Percentiles rank a stretch among this genome's conserved stretches.
Conservation (phyloP, 1,140 invertebrate species). For the Drosophila sulfurigaster region DNA sequence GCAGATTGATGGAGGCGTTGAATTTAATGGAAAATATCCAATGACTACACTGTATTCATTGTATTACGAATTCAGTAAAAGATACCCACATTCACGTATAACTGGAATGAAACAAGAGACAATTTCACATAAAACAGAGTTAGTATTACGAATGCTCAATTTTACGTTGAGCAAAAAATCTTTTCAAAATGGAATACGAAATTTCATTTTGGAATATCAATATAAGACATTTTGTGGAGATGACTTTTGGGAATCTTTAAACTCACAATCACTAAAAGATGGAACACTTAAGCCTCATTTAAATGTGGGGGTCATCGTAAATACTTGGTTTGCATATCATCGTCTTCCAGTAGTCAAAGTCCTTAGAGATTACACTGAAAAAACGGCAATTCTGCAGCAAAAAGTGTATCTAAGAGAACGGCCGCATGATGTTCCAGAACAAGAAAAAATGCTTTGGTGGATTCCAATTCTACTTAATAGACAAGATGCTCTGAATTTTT, state of each 20-base stretch:
- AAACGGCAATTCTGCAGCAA: slow-evolving; percentile 88
- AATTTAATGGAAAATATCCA: slow-evolving; percentile 91
- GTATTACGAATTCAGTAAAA: slow-evolving; percentile 91
- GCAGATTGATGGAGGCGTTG: slow-evolving; percentile 88
- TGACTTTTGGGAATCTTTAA: slow-evolving; percentile 92
- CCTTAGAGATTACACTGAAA: slow-evolving; percentile 88
- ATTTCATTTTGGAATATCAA: slow-evolving; percentile 89
- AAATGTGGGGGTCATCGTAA: slow-evolving; percentile 89
- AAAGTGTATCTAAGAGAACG: slow-evolving; percentile 89
- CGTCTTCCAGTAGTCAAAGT: slow-evolving; percentile 92
- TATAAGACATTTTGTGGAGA: slow-evolving; percentile 91
- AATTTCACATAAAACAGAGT: slow-evolving; percentile 90
- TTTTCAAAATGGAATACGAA: slow-evolving; percentile 91
- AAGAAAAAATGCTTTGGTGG: slow-evolving; percentile 89
- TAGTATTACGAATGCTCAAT: slow-evolving; percentile 97
- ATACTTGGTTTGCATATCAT: slow-evolving; percentile 93
- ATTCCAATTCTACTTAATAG: slow-evolving; percentile 88
- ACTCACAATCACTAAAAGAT: slow-evolving; percentile 88
- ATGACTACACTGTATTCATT: slow-evolving; percentile 90
- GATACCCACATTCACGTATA: slow-evolving; percentile 89
- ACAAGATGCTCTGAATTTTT: slow-evolving; percentile 87
- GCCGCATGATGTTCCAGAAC: slow-evolving; percentile 88
- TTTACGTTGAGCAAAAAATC: slow-evolving; percentile 92
- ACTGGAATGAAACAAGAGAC: slow-evolving; percentile 91
- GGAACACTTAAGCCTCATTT: slow-evolving; percentile 86